Conservation (phyloP, 2,888 invertebrate genomes). For the Caenorhabditis becei region DNA sequence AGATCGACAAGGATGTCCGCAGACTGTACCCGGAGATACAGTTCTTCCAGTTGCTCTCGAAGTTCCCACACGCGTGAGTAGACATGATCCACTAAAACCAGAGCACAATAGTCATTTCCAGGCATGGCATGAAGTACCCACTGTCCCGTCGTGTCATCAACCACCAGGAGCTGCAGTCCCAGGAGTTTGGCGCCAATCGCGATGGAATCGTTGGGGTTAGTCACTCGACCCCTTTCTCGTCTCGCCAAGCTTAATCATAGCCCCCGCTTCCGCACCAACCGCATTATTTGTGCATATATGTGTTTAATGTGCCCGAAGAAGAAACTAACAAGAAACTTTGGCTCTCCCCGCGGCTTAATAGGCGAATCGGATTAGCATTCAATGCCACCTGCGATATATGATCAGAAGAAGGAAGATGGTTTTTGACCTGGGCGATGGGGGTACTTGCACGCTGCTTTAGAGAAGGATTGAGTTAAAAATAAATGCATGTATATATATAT, state of each 20-base stretch:
- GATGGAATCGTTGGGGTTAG: slow-evolving; percentile 58
- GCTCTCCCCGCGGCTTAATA: too few species aligned
- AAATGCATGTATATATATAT: too few species aligned
- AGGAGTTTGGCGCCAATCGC: slow-evolving; percentile 59
- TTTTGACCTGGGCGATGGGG: slow-evolving; percentile 10
- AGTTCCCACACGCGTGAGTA: slow-evolving; percentile 86
- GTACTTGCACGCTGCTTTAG: too few species aligned
- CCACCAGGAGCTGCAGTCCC: slow-evolving; percentile 54
- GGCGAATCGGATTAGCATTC: background rate
- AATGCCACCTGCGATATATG: background rate
- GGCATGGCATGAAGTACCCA: slow-evolving; percentile 65
- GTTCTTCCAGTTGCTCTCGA: slow-evolving; percentile 96
- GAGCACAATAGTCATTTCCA: slow-evolving; percentile 14
- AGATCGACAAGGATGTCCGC: slow-evolving; percentile 90
- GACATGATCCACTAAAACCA: background rate
- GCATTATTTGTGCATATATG: slow-evolving; percentile 11
- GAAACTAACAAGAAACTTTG: too few species aligned
- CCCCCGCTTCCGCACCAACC: background rate
- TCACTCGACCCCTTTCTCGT: background rate
- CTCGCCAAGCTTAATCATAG: background rate
- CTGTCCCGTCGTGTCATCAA: slow-evolving; percentile 64
- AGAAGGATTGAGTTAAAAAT: too few species aligned
- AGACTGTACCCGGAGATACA: slow-evolving; percentile 95
- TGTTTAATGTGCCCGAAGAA: slow-evolving; percentile 2
- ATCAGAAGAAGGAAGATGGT: too few species aligned